A percentile compares a stretch with the other conserved stretches of the same genome.
Evolutionary conservation across 2,888 invertebrate species (phyloP).

Genomic region (Lymantria monacha): DNA sequence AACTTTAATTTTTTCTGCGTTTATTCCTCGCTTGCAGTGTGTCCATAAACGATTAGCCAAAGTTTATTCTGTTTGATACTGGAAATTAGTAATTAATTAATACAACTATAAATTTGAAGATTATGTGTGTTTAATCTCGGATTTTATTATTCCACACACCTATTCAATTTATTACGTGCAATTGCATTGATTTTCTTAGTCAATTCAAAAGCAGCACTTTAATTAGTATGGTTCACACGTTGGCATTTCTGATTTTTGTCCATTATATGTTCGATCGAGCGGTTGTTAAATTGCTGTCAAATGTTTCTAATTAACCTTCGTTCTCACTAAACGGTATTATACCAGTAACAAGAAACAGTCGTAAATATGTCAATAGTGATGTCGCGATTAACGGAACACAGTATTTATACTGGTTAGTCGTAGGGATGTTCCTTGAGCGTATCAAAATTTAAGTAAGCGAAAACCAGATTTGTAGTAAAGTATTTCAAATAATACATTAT

Average conservation of each 20-base stretch:
- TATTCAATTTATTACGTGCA: too few relatives aligned
- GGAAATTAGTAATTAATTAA: too few relatives aligned
- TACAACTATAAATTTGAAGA: too few relatives aligned
- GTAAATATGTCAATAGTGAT: conserved; percentile 24
- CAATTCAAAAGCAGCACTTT: neutral
- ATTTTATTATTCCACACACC: too few relatives aligned
- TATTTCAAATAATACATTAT: too few relatives aligned
- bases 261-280: conserved; percentile 16
- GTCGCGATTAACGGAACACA: neutral
- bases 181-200: neutral
- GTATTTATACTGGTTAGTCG: neutral
- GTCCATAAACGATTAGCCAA: too few relatives aligned
- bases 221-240: conserved; percentile 24
- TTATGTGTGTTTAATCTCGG: too few relatives aligned
- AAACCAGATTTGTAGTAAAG: too few relatives aligned
- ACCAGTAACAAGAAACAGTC: conserved; percentile 15
- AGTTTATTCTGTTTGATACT: too few relatives aligned
- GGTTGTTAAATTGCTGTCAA: conserved; percentile 27
- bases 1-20: too few relatives aligned
- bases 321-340: conserved; percentile 34
- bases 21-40: too few relatives aligned
- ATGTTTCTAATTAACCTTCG: conserved; percentile 27
- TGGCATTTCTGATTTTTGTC: conserved; percentile 7
- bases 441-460: neutral
- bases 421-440: neutral